phyloP scores from a whole-genome alignment of 2,888 invertebrate genomes.

The Cyclophora albipunctata region DNA sequence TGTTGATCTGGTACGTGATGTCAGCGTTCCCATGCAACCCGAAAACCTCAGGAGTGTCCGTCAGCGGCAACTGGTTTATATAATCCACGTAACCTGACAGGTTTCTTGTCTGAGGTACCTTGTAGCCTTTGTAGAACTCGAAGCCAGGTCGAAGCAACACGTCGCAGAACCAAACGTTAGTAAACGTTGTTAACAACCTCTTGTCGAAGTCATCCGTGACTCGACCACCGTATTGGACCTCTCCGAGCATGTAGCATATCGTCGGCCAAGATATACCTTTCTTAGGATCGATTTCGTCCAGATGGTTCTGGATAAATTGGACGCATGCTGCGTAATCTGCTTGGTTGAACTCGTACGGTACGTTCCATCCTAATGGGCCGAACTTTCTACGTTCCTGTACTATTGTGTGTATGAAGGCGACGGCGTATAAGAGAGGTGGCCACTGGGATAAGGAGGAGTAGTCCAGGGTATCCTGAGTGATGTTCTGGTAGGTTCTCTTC shows the following conservation, averaged over 20 bases:
- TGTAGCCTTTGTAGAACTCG: constrained; percentile 95
- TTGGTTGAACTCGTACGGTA: constrained; percentile 97
- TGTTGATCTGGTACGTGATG: constrained; percentile 98
- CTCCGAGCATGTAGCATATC: constrained; percentile 97
- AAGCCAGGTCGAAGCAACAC: constrained; percentile 89
- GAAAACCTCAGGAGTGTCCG: constrained; percentile 96
- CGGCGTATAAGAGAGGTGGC: constrained; percentile 94
- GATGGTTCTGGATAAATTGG: constrained; percentile 96
- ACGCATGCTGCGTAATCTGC: constrained; percentile 97
- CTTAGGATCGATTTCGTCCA: constrained; percentile 97
- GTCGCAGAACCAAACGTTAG: constrained; percentile 97
- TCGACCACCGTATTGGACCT: constrained; percentile 90
- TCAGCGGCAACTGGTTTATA: constrained; percentile 87
- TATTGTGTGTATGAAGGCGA: constrained; percentile 96
- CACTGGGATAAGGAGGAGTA: constrained; percentile 93
- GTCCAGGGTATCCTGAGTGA: constrained; percentile 93
- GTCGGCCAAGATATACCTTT: constrained; percentile 98
- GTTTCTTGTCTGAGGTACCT: constrained; percentile 89
- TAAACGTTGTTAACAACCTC: constrained; percentile 92
- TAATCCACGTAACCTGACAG: constrained; percentile 87
- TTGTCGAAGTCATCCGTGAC: constrained; percentile 99
- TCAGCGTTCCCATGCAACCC: constrained; percentile 98
- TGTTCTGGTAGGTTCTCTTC: constrained; percentile 92
- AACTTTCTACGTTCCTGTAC: constrained; percentile 97
- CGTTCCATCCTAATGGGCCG: constrained; percentile 97